These are phyloP conservation scores for Drosophila planitibia DNA, from an alignment of 2,888 invertebrate genomes.

Conservation along the genomic window DNA sequence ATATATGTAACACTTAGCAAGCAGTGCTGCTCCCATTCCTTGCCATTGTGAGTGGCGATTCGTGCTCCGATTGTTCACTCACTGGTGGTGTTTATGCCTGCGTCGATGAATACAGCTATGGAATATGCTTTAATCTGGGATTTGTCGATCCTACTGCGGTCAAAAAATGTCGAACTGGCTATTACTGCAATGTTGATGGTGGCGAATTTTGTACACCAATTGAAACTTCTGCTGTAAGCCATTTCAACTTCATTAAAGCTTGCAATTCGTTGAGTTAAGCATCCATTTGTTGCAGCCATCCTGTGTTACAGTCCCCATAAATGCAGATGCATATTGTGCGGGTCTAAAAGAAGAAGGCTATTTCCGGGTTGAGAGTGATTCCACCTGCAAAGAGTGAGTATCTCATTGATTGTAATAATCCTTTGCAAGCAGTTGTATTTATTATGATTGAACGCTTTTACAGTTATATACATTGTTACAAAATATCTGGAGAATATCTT, in stretches of 20 bases:
- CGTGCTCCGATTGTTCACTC: slow-evolving; percentile 48
- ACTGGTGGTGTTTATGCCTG: slow-evolving; percentile 54
- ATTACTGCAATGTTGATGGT: slow-evolving; percentile 47
- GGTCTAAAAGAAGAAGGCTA: slow-evolving; percentile 41
- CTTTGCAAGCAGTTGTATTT: neutral
- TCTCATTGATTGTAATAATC: neutral
- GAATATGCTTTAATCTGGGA: slow-evolving; percentile 45
- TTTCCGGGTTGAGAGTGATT: slow-evolving; percentile 55
- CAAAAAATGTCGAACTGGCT: slow-evolving; percentile 26
- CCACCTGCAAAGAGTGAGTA: slow-evolving; percentile 65
- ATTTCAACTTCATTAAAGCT: neutral
- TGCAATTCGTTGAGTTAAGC: neutral
- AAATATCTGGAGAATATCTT: slow-evolving; percentile 50
- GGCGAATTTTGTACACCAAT: slow-evolving; percentile 39
- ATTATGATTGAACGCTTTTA: neutral
- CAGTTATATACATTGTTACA: slow-evolving; percentile 60
- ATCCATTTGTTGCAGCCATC: slow-evolving; percentile 36
- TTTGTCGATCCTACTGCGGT: slow-evolving; percentile 14
- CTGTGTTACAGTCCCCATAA: slow-evolving; percentile 12
- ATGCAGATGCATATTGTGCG: slow-evolving; percentile 45
- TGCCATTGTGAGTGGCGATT: slow-evolving; percentile 10
- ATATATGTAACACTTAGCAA: slow-evolving; percentile 5
- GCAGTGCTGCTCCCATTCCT: slow-evolving; percentile 4
- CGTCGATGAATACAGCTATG: slow-evolving; percentile 50
- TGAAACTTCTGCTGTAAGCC: slow-evolving; percentile 44